phyloP scores from a whole-genome alignment of 2,888 invertebrate species.

The Bellardia bayeri region DNA sequence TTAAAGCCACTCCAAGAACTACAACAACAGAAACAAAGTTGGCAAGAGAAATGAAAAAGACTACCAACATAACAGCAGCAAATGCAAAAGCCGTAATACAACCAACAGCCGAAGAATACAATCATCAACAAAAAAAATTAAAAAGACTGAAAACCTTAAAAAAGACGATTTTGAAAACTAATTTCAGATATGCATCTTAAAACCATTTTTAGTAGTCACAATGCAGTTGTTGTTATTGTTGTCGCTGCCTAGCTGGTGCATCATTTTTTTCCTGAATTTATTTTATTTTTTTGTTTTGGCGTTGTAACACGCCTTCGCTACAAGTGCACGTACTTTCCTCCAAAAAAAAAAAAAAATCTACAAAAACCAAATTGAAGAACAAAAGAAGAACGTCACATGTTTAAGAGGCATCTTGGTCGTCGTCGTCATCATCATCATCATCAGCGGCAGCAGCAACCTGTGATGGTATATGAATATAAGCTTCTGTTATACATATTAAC shows the following conservation, averaged over 20 bases:
- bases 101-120: constrained; percentile 52
- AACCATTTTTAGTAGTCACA: constrained; percentile 64
- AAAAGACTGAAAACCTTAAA: constrained; percentile 16
- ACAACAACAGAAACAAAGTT: constrained; percentile 30
- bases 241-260: constrained; percentile 45
- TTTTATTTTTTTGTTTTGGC: constrained; percentile 48
- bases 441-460: constrained; percentile 69
- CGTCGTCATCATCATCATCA: constrained; percentile 58
- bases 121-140: constrained; percentile 37
- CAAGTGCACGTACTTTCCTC: constrained; percentile 72
- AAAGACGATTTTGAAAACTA: constrained; percentile 76
- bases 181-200: constrained; percentile 78
- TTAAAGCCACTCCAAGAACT: constrained; percentile 51
- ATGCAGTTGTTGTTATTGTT: constrained; percentile 5
- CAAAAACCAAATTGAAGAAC: constrained; percentile 55
- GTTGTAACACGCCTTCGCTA: constrained; percentile 75
- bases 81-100: constrained; percentile 50
- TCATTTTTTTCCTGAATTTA: constrained; percentile 49
- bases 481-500: constrained; percentile 71
- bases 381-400: constrained; percentile 71
- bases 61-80: constrained; percentile 70
- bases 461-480: constrained; percentile 69
- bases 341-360: constrained; percentile 40
- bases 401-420: constrained; percentile 44
- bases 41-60: constrained; percentile 53